These are phyloP conservation scores for Saccostrea cuccullata DNA, from an alignment of 1,140 invertebrate genomes.

Conservation along the genomic window DNA sequence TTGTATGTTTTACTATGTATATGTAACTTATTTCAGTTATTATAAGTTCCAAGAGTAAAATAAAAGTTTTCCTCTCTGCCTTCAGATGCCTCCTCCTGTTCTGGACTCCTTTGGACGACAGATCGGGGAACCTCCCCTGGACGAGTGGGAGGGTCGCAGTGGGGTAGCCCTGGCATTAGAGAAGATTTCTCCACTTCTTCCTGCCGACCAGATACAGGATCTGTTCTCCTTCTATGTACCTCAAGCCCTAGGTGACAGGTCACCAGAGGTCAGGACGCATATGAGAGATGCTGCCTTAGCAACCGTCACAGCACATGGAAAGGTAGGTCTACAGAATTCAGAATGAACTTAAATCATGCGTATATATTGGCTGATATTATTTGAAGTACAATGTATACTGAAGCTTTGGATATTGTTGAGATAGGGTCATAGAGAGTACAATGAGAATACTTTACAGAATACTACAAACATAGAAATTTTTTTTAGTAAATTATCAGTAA, in stretches of 20 bases:
- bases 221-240: constrained; percentile 91
- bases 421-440: too few relatives aligned
- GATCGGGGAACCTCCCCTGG: constrained; percentile 87
- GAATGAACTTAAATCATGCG: background rate
- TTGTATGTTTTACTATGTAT: too few relatives aligned
- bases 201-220: constrained; percentile 83
- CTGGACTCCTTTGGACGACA: constrained; percentile 95
- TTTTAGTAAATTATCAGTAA: too few relatives aligned
- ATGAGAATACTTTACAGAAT: too few relatives aligned
- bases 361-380: too few relatives aligned
- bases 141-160: constrained; percentile 91
- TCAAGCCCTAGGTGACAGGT: constrained; percentile 90
- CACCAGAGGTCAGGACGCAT: constrained; percentile 88
- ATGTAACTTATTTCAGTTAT: background rate
- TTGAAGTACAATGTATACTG: too few relatives aligned
- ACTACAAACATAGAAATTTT: too few relatives aligned
- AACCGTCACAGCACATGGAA: constrained; percentile 94
- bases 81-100: constrained; percentile 89
- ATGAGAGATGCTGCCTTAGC: constrained; percentile 96
- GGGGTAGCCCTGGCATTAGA: constrained; percentile 87
- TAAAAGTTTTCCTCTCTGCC: background rate
- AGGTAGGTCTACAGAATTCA: constrained; percentile 79
- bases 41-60: background rate
- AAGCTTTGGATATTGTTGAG: too few relatives aligned
- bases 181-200: constrained; percentile 81